These are phyloP conservation scores for Callipepla squamata DNA, from an alignment of 2,113 vertebrate species.

Conservation along the genomic window DNA sequence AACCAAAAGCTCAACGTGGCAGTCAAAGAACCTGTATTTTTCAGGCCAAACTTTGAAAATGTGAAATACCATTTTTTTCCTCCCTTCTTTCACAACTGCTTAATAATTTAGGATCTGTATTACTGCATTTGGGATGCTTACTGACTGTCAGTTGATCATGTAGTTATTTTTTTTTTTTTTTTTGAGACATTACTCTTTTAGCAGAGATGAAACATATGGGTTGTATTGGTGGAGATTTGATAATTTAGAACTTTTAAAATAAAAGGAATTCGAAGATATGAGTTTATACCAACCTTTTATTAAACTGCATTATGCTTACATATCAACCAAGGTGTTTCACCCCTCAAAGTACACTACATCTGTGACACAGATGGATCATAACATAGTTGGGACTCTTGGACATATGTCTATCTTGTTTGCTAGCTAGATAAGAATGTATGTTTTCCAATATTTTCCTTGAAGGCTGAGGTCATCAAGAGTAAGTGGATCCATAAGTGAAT, in stretches of 20 bases:
- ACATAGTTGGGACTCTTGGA: background rate
- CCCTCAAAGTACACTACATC: accelerated
- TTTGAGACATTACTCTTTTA: background rate
- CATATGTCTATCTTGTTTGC: background rate
- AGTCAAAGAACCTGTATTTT: background rate
- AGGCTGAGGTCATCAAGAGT: background rate
- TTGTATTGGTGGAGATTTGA: background rate
- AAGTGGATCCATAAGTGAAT: background rate
- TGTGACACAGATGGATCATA: background rate
- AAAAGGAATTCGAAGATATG: background rate
- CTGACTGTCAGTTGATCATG: background rate
- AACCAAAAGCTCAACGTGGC: background rate
- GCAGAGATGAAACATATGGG: background rate
- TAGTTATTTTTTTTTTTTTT: background rate
- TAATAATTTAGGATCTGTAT: background rate
- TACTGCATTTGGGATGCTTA: background rate
- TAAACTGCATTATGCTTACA: background rate
- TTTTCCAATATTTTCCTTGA: background rate
- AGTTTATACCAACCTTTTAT: background rate
- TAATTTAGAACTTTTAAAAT: background rate
- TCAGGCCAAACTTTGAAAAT: background rate
- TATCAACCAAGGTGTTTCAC: background rate
- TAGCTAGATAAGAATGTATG: background rate
- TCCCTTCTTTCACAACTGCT: accelerated
- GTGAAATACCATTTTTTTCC: background rate